Evolutionary conservation across 2,113 vertebrate species (phyloP).

Genomic region (Azemiops feae): DNA sequence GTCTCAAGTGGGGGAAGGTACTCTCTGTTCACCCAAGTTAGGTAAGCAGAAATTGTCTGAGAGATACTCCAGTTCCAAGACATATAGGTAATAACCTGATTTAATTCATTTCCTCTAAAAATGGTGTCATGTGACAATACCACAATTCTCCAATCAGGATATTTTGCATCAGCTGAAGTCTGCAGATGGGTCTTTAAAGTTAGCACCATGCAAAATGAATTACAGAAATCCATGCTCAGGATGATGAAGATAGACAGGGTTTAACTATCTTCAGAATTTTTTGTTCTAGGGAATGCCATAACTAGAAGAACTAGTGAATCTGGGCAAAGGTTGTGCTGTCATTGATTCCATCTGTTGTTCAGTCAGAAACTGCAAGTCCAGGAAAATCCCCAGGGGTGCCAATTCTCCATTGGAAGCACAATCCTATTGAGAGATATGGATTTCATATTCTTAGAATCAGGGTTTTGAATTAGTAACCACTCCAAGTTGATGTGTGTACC

Average conservation of each 20-base stretch:
- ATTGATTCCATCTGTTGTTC: neutral
- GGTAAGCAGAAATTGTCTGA: neutral
- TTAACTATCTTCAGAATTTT: neutral
- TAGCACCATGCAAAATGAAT: neutral
- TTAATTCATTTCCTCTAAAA: neutral
- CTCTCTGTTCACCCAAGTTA: neutral
- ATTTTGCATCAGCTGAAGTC: neutral
- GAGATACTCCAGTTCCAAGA: neutral
- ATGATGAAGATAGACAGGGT: neutral
- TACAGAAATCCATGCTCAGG: neutral
- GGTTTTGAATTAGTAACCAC: neutral
- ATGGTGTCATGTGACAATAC: neutral
- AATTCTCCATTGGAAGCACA: neutral
- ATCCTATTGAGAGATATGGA: too few species aligned
- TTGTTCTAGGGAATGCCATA: neutral
- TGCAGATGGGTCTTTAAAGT: neutral
- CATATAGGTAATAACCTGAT: neutral
- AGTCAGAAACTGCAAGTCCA: neutral
- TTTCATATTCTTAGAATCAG: too few species aligned
- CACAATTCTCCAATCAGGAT: neutral
- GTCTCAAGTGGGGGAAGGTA: neutral
- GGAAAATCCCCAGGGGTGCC: neutral
- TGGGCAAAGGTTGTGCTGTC: neutral
- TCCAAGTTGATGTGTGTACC: neutral
- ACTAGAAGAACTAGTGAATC: neutral